Evolutionary conservation across 2,797 vertebrate species (phyloP).

Genomic region (Nothura maculosa): DNA sequence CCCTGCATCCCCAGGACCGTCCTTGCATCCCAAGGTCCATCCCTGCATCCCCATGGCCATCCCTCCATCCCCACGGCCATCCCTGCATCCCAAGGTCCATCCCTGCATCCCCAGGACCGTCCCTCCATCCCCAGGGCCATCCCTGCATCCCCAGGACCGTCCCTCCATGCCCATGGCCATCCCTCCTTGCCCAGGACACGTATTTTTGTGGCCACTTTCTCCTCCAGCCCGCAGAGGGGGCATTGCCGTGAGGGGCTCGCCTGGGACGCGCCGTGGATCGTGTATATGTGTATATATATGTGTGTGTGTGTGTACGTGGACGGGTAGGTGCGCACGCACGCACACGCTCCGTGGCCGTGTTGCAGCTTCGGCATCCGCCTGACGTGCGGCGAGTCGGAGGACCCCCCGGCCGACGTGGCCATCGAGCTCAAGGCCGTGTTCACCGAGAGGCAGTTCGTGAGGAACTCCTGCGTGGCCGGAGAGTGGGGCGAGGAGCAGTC

Average conservation of each 20-base stretch:
- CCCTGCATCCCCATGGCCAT: too few species aligned
- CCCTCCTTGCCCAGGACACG: conserved; percentile 73
- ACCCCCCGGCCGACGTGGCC: conserved; percentile 88
- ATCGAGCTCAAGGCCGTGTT: conserved; percentile 95
- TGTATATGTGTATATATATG: too few species aligned
- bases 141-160: too few species aligned
- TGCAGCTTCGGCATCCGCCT: conserved; percentile 94
- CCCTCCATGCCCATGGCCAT: too few species aligned
- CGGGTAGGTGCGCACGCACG: too few species aligned
- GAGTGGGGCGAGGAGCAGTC: conserved; percentile 93
- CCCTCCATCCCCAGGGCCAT: too few species aligned
- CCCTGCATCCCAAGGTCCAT: too few species aligned
- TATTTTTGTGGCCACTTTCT: conserved; percentile 82
- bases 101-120: too few species aligned
- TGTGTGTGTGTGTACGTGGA: too few species aligned
- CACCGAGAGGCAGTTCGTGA: conserved; percentile 91
- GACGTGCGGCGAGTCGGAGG: conserved; percentile 91
- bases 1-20: too few species aligned
- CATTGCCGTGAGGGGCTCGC: conserved; percentile 47
- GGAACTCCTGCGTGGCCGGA: conserved; percentile 91
- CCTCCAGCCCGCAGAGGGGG: conserved; percentile 77
- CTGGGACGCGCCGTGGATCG: neutral
- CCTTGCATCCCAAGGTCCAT: too few species aligned
- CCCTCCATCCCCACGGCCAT: too few species aligned
- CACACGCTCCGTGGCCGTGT: neutral